These are phyloP conservation scores for Gnathonemus echidnorhynchus DNA, from an alignment of 2,113 vertebrate genomes.

Conservation along the genomic window DNA sequence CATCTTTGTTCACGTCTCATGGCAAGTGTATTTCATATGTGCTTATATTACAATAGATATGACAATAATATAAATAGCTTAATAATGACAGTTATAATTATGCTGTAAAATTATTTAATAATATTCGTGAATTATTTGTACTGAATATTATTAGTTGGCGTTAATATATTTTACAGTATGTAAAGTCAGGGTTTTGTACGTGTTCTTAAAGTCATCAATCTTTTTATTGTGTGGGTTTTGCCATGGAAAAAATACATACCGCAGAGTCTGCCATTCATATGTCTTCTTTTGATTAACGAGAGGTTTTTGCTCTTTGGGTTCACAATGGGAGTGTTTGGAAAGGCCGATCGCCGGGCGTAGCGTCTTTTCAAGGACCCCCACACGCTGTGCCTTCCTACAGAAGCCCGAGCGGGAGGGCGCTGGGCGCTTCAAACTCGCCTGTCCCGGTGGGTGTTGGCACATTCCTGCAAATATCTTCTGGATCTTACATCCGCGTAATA, in stretches of 20 bases:
- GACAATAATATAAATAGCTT: background rate
- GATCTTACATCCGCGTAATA: background rate
- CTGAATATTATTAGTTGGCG: background rate
- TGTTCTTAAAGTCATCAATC: constrained; percentile 4
- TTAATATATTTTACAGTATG: background rate
- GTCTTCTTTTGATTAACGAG: constrained; percentile 20
- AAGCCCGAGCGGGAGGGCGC: background rate
- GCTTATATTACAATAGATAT: background rate
- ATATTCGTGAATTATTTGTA: background rate
- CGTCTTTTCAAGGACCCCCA: constrained; percentile 2
- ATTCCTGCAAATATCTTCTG: background rate
- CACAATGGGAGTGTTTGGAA: constrained; percentile 17
- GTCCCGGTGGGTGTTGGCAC: constrained; percentile 9
- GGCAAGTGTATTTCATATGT: background rate
- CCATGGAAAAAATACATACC: background rate
- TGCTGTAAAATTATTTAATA: background rate
- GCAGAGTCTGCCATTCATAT: constrained; percentile 15
- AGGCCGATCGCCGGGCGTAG: constrained; percentile 5
- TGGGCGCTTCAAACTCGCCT: background rate
- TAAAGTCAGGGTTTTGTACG: background rate
- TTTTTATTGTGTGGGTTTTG: constrained; percentile 8
- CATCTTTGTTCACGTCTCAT: background rate
- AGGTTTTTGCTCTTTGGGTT: constrained; percentile 1
- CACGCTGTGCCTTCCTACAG: constrained; percentile 15
- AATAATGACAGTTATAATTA: background rate